These are phyloP conservation scores for Philaethria dido DNA, from an alignment of 2,888 invertebrate genomes.

Conservation along the genomic window DNA sequence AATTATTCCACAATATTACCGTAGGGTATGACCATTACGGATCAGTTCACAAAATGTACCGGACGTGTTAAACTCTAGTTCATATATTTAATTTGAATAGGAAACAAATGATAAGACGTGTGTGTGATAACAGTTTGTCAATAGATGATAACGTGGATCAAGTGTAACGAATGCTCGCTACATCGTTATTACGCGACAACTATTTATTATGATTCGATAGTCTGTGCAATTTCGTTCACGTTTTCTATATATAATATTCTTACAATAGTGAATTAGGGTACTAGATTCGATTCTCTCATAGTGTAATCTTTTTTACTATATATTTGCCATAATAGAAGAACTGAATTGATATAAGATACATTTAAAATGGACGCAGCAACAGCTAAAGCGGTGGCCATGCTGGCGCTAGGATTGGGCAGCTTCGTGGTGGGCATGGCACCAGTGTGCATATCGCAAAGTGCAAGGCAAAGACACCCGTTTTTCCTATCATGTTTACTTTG, in stretches of 20 bases:
- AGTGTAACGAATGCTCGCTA: slow-evolving; percentile 28
- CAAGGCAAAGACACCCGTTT: slow-evolving; percentile 84
- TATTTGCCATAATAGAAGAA: too few species aligned
- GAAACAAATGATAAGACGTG: slow-evolving; percentile 31
- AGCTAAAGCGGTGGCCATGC: slow-evolving; percentile 87
- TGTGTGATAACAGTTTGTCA: slow-evolving; percentile 47
- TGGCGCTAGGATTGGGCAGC: slow-evolving; percentile 87
- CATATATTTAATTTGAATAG: slow-evolving; percentile 21
- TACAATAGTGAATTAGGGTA: too few species aligned
- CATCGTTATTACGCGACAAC: slow-evolving; percentile 3
- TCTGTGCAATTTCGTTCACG: not conserved
- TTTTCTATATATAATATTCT: not conserved
- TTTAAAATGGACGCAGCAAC: slow-evolving; percentile 76
- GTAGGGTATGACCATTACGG: slow-evolving; percentile 30
- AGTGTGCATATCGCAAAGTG: slow-evolving; percentile 84
- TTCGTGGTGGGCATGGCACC: slow-evolving; percentile 88
- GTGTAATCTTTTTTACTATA: too few species aligned
- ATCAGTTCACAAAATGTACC: slow-evolving; percentile 22
- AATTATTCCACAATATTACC: not conserved
- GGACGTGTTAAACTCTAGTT: slow-evolving; percentile 27
- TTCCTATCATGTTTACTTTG: slow-evolving; percentile 88
- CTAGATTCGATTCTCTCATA: not conserved
- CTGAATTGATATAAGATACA: too few species aligned
- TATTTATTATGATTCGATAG: slow-evolving; percentile 15
- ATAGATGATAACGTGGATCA: slow-evolving; percentile 43